Evolutionary conservation across 1,140 invertebrate genomes (phyloP).

Genomic region (Diuraphis noxia): DNA sequence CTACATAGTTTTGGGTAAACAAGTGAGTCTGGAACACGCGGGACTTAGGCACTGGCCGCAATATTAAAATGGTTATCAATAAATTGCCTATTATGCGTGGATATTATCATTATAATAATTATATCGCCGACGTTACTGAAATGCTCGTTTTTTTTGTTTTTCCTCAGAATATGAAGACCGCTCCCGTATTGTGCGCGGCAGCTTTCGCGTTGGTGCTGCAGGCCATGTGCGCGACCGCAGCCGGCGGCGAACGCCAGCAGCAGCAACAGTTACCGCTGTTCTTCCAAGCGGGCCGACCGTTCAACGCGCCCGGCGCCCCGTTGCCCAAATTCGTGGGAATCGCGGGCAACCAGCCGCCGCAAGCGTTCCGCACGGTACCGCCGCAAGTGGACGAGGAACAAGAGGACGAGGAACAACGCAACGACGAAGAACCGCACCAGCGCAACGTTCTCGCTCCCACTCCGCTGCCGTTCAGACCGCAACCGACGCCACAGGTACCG

Average conservation of each 20-base stretch:
- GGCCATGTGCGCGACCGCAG: neutral
- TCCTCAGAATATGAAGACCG: neutral
- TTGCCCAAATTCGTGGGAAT: constrained; percentile 46
- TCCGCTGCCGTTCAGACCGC: constrained; percentile 28
- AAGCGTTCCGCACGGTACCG: constrained; percentile 12
- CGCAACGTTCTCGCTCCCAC: constrained; percentile 28
- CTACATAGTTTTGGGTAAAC: too few relatives aligned
- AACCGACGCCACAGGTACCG: constrained; percentile 37
- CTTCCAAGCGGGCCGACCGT: constrained; percentile 34
- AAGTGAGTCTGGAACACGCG: too few relatives aligned
- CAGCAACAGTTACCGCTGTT: constrained; percentile 20
- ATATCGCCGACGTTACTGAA: neutral
- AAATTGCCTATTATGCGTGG: neutral
- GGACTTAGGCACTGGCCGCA: too few relatives aligned
- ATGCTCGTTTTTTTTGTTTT: neutral
- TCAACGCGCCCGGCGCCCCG: constrained; percentile 45
- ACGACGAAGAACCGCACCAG: constrained; percentile 33
- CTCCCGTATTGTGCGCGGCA: neutral
- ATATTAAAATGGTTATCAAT: neutral
- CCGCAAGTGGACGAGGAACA: constrained; percentile 48
- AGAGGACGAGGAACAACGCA: constrained; percentile 36
- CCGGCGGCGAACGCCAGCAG: constrained; percentile 17
- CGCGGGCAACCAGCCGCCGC: constrained; percentile 8
- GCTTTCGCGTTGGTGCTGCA: neutral
- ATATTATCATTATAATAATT: too few relatives aligned